Evolutionary conservation across 2,113 vertebrate species (phyloP).

Genomic region (Martes martes): DNA sequence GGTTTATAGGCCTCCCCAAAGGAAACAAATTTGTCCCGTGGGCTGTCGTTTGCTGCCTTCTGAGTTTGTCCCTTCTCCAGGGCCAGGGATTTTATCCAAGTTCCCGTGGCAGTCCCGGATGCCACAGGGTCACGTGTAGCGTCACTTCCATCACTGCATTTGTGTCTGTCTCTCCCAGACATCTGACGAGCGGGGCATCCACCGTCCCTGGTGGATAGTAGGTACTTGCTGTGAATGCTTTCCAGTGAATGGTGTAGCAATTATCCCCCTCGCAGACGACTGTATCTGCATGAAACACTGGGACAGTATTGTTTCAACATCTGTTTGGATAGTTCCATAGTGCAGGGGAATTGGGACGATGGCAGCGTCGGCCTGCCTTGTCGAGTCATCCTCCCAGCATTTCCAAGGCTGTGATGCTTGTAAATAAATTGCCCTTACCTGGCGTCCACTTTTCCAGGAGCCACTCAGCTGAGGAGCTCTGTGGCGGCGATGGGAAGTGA

Average conservation of each 20-base stretch:
- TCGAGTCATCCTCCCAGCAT: background rate
- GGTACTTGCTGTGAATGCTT: background rate
- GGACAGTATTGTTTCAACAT: background rate
- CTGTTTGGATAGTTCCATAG: background rate
- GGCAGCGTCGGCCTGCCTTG: rapidly evolving
- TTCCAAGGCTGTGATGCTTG: background rate
- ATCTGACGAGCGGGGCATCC: background rate
- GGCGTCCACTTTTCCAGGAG: background rate
- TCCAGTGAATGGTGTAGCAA: background rate
- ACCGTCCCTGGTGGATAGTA: background rate
- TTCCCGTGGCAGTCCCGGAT: rapidly evolving
- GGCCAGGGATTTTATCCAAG: background rate
- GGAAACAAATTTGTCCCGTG: background rate
- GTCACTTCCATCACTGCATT: background rate
- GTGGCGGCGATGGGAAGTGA: background rate
- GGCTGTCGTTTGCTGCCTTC: background rate
- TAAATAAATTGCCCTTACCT: background rate
- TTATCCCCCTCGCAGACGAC: background rate
- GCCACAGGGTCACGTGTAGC: background rate
- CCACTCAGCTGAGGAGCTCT: background rate
- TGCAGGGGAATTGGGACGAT: background rate
- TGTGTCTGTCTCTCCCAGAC: background rate
- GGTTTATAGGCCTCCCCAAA: background rate
- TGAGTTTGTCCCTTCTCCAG: background rate
- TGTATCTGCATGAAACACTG: background rate